phyloP scores from a whole-genome alignment of 2,888 invertebrate genomes.

The Zeuzera pyrina region DNA sequence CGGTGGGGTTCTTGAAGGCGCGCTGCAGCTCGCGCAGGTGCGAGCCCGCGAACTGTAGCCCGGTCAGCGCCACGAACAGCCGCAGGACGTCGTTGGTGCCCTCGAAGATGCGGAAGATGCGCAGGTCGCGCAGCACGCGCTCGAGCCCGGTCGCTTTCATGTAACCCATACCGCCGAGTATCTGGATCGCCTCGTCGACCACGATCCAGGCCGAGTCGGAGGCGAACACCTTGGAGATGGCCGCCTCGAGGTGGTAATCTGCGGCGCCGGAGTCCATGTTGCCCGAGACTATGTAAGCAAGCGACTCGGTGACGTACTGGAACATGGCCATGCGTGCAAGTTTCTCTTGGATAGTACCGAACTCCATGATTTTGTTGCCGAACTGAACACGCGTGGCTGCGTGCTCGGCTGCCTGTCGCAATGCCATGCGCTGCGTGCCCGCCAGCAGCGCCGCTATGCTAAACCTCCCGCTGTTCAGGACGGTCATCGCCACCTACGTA shows the following conservation, averaged over 20 bases:
- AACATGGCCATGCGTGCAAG: conserved; percentile 92
- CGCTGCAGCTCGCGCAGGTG: conserved; percentile 94
- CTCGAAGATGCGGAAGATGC: conserved; percentile 99
- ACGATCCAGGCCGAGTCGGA: conserved; percentile 97
- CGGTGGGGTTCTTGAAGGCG: conserved; percentile 93
- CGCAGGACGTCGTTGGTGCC: conserved; percentile 98
- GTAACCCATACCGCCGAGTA: conserved; percentile 97
- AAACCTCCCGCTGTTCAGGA: conserved; percentile 97
- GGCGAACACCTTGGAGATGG: conserved; percentile 95
- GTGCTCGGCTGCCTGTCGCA: conserved; percentile 91
- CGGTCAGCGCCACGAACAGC: conserved; percentile 95
- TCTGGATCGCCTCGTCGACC: conserved; percentile 97
- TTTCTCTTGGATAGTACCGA: conserved; percentile 93
- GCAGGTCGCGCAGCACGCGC: conserved; percentile 91
- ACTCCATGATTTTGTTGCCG: conserved; percentile 85
- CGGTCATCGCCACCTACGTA: conserved; percentile 98
- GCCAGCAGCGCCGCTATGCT: conserved; percentile 96
- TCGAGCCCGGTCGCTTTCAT: conserved; percentile 95
- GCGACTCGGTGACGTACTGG: conserved; percentile 93
- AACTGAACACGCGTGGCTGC: conserved; percentile 93
- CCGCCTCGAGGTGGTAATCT: conserved; percentile 98
- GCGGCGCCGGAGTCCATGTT: conserved; percentile 95
- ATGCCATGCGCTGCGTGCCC: conserved; percentile 92
- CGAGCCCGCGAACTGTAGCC: conserved; percentile 94
- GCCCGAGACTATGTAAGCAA: conserved; percentile 95